Percentiles rank a stretch among this genome's conserved stretches.
phyloP scores from a whole-genome alignment of 1,140 invertebrate species.

The Samia ricini region DNA sequence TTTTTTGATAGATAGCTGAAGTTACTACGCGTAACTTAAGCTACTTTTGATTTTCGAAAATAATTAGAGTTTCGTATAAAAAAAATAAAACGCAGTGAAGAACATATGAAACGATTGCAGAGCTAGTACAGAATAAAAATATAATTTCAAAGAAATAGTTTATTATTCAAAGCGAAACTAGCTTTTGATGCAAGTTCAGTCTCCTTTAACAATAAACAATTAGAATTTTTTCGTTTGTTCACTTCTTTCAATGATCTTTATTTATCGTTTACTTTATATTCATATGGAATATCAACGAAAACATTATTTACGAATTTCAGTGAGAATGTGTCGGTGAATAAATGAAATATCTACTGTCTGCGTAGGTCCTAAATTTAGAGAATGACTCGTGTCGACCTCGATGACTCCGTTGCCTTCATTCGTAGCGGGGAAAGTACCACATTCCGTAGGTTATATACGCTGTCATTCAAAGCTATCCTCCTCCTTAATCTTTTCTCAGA shows the following conservation, averaged over 20 bases:
- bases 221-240: neutral
- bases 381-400: conserved; percentile 15
- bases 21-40: too few relatives aligned
- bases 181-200: too few relatives aligned
- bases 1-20: too few relatives aligned
- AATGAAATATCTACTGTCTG: neutral
- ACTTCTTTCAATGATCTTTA: neutral
- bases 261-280: neutral
- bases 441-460: conserved; percentile 23
- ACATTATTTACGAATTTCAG: neutral
- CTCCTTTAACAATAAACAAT: too few relatives aligned
- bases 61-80: too few relatives aligned
- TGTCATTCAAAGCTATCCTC: neutral
- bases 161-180: too few relatives aligned
- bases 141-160: too few relatives aligned
- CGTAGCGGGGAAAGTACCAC: conserved; percentile 30
- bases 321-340: neutral
- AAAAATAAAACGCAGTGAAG: too few relatives aligned
- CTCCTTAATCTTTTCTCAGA: neutral
- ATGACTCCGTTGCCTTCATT: conserved; percentile 10
- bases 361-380: neutral
- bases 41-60: too few relatives aligned
- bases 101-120: too few relatives aligned
- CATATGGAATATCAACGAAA: neutral
- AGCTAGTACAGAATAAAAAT: too few relatives aligned